Conservation (phyloP, 2,888 invertebrate genomes). For the Steinernema carpocapsae region DNA sequence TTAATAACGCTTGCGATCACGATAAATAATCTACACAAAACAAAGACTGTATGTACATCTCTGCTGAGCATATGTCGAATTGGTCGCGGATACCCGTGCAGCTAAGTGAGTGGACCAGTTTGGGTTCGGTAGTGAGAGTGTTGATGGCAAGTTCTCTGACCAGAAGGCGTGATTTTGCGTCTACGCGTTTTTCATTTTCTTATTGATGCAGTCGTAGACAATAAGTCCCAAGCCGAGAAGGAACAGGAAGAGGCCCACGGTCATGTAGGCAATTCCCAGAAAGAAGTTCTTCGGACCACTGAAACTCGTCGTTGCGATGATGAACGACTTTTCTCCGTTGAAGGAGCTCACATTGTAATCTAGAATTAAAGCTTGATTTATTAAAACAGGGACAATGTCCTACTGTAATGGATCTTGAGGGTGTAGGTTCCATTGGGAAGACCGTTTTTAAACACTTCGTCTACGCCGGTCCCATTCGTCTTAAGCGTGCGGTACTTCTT, state of each 20-base stretch:
- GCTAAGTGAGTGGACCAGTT: conserved; percentile 9
- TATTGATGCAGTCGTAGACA: conserved; percentile 27
- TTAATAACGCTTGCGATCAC: no score
- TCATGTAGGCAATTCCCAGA: conserved; percentile 94
- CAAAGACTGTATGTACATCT: conserved; percentile 9
- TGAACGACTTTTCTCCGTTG: conserved; percentile 90
- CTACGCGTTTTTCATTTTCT: conserved; percentile 9
- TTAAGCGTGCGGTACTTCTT: conserved; percentile 85
- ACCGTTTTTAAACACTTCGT: conserved; percentile 60
- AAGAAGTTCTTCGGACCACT: conserved; percentile 97
- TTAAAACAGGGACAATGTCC: conserved; percentile 37
- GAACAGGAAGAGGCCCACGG: conserved; percentile 86
- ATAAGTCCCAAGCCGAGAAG: conserved; percentile 70
- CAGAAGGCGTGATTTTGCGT: neutral
- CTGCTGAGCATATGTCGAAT: conserved; percentile 18
- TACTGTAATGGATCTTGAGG: conserved; percentile 69
- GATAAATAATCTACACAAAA: neutral
- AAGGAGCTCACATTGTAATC: conserved; percentile 87
- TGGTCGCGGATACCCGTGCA: neutral
- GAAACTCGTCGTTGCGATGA: conserved; percentile 91
- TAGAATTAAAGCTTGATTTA: conserved; percentile 50
- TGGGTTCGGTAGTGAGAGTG: conserved; percentile 27
- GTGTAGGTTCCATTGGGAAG: conserved; percentile 73
- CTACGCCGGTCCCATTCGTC: neutral
- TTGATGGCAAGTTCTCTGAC: conserved; percentile 23